Base-by-base conservation (phyloP, 2,797 vertebrate genomes). In the Lacerta bilineata region DNA sequence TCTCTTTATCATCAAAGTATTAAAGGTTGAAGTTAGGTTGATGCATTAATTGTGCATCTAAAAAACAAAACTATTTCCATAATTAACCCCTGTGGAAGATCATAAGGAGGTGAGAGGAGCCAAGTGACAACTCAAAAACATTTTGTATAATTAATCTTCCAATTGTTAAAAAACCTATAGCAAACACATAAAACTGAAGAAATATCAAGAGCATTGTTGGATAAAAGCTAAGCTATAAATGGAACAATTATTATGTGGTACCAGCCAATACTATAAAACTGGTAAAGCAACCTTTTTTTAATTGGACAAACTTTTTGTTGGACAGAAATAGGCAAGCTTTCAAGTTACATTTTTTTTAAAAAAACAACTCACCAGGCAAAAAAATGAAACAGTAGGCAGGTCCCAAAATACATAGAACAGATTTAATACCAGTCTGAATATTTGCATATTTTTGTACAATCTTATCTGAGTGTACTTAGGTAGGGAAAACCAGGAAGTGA, bases 21-120 rank as follows among this genome's bases (percentile, higher is more conserved):
- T 84, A 61, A 72, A 78, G 27, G 15, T 11, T 61, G 33, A 69
- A 50, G 50, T 55, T 55, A 55, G 50, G 50, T 55, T 55, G 50
- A 4, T 78, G 41, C 75, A 59, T 41, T 83, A 69, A 83, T 23
- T 84, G 15, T 79, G 8, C 20, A 61, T 36, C 36, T 85, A 64
- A 27, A 55, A 75, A 59, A 61, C 74, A 71, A 29, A 59, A 29
- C 68, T 36, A 72, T 61, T 80, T 23, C 23, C 39, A 85, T 80
- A 89, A 88, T 88, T 84, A 79, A 80, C 29, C 83, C 83, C 68
- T 77, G n/a, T 80, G 77, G 66, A 89, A 80, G 15, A 41, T 46
- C 55, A 85, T n/a, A 50, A 74, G 61, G 23, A 80, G 23, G 17
- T 74, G 17, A 89, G 8, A 59, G 68, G 66, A 43, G 9, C 4